A percentile compares a stretch with the other conserved stretches of the same genome.
Evolutionary conservation across 2,797 vertebrate species (phyloP).

Genomic region (Rhynchonycteris naso): DNA sequence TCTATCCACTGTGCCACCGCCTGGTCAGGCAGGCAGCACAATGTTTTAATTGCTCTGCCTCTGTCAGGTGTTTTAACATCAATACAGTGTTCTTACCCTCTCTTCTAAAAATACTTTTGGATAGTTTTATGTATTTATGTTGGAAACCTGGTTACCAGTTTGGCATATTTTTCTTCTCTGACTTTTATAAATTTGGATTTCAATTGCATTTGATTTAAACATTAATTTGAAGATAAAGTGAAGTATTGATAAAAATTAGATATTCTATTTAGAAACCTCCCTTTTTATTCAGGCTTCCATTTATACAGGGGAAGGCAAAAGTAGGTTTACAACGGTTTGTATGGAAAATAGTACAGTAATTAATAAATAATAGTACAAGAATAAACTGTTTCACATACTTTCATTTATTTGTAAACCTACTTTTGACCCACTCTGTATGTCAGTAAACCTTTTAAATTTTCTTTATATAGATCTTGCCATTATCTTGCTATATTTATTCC

Average conservation of each 20-base stretch:
- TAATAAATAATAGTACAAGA: no score
- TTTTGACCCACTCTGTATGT: not conserved
- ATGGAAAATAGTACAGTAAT: no score
- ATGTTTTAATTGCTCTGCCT: not conserved
- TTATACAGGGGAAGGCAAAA: not conserved
- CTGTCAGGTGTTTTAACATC: not conserved
- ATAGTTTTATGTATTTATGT: not conserved
- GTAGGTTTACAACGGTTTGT: no score
- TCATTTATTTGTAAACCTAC: no score
- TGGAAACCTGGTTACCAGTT: not conserved
- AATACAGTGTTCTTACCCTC: not conserved
- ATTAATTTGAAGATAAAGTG: constrained; percentile 4
- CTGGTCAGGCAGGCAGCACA: not conserved
- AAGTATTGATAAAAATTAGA: constrained; percentile 26
- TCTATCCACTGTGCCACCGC: no score
- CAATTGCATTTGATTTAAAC: constrained; percentile 19
- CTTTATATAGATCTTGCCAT: not conserved
- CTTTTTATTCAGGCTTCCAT: constrained; percentile 11
- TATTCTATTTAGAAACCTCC: not conserved
- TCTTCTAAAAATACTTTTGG: constrained; percentile 36
- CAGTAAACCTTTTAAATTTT: not conserved
- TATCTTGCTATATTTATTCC: constrained; percentile 39
- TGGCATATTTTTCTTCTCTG: not conserved
- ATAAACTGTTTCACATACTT: no score
- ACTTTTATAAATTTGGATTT: not conserved